phyloP scores from a whole-genome alignment of 1,140 invertebrate genomes.

The Drosophila orosa region DNA sequence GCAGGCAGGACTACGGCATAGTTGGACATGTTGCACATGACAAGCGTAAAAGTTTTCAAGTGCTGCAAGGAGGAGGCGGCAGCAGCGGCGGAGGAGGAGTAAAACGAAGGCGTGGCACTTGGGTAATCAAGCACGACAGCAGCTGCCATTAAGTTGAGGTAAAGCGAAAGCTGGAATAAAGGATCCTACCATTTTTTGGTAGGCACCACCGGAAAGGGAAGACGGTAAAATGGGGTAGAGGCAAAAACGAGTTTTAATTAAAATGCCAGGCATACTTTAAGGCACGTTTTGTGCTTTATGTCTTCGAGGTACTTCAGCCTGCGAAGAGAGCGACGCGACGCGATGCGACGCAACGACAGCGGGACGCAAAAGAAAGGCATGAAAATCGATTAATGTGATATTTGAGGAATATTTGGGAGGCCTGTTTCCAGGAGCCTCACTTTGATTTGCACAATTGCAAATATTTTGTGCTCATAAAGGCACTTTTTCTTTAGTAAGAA shows the following conservation, averaged over 20 bases:
- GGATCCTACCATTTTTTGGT: constrained; percentile 17
- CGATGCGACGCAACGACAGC: background rate
- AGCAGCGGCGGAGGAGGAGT: background rate
- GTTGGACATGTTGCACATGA: constrained; percentile 81
- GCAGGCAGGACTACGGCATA: constrained; percentile 57
- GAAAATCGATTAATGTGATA: constrained; percentile 34
- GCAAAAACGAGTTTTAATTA: constrained; percentile 71
- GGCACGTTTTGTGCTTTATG: constrained; percentile 56
- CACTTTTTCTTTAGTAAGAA: background rate
- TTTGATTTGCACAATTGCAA: constrained; percentile 10
- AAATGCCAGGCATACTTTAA: constrained; percentile 75
- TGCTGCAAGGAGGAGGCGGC: constrained; percentile 38
- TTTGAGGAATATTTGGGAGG: constrained; percentile 6
- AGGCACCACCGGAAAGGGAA: background rate
- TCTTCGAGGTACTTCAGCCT: constrained; percentile 17
- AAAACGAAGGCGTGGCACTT: constrained; percentile 27
- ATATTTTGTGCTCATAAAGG: constrained; percentile 13
- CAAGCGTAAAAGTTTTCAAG: constrained; percentile 77
- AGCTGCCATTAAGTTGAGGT: constrained; percentile 80
- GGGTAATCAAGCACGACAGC: constrained; percentile 79
- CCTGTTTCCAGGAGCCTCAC: background rate
- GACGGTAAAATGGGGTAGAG: constrained; percentile 8
- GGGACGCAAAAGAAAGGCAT: constrained; percentile 2
- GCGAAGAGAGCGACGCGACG: constrained; percentile 3
- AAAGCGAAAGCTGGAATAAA: constrained; percentile 55